phyloP scores from a whole-genome alignment of 2,888 invertebrate genomes.

The Amiota minor region DNA sequence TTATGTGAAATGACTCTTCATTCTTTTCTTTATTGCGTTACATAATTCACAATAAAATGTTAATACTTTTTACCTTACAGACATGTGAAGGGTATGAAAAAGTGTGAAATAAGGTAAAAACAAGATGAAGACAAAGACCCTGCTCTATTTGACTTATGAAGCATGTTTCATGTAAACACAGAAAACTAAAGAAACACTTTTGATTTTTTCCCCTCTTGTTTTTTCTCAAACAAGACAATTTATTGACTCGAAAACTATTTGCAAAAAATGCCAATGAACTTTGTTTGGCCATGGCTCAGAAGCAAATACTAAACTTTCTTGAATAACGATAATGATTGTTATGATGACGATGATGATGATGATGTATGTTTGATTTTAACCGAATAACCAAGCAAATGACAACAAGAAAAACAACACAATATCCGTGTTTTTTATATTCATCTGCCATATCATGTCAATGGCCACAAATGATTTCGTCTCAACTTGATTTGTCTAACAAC shows the following conservation, averaged over 20 bases:
- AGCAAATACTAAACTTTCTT: too few relatives aligned
- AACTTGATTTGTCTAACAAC: too few relatives aligned
- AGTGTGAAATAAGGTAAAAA: not conserved
- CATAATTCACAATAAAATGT: not conserved
- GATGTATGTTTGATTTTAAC: too few relatives aligned
- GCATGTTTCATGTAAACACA: too few relatives aligned
- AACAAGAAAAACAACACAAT: not conserved
- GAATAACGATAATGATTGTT: too few relatives aligned
- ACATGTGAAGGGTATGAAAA: not conserved
- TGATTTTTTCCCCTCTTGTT: not conserved
- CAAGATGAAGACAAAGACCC: not conserved
- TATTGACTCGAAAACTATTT: conserved; percentile 6
- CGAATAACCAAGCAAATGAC: not conserved
- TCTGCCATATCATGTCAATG: conserved; percentile 15
- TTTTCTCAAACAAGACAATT: not conserved
- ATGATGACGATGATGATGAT: too few relatives aligned
- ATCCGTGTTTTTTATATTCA: conserved; percentile 13
- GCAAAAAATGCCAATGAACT: conserved; percentile 23
- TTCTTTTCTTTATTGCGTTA: not conserved
- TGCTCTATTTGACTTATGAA: too few relatives aligned
- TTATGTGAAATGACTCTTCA: not conserved
- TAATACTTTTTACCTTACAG: not conserved
- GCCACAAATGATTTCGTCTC: conserved; percentile 8
- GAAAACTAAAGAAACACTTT: not conserved
- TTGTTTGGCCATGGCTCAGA: not conserved